Percentiles rank a stretch among this genome's conserved stretches.
Conservation (phyloP, 2,888 invertebrate species). For the Apodemia hepburni region DNA sequence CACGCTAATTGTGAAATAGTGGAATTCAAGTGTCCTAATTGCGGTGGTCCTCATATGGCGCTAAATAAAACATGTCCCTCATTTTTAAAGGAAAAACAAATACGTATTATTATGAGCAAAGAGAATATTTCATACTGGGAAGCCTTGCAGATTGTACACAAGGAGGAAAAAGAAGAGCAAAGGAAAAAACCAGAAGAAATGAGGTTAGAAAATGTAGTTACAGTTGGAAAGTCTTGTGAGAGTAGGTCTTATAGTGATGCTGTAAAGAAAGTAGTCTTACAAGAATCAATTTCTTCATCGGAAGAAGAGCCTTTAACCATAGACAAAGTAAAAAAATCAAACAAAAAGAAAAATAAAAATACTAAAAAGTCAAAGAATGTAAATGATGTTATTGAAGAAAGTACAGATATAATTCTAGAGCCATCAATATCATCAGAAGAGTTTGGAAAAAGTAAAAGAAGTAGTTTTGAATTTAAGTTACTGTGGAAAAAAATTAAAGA, state of each 20-base stretch:
- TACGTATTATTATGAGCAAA: slow-evolving; percentile 3
- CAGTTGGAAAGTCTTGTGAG: background rate
- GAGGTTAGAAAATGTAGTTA: background rate
- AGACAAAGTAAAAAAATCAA: background rate
- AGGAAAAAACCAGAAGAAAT: background rate
- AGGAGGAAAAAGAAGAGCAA: background rate
- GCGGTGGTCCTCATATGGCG: slow-evolving; percentile 27
- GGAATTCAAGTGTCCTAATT: slow-evolving; percentile 26
- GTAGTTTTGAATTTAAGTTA: background rate
- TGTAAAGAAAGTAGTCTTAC: background rate
- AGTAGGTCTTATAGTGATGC: background rate
- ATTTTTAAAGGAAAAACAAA: slow-evolving; percentile 15
- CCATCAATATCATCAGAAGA: background rate
- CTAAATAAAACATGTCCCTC: slow-evolving; percentile 22
- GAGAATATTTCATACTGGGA: background rate
- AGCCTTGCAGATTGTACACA: background rate
- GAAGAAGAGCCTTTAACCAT: background rate
- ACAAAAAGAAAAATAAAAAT: background rate
- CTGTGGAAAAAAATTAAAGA: background rate
- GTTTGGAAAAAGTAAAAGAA: background rate
- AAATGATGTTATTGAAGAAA: background rate
- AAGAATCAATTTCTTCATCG: background rate
- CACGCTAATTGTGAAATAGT: slow-evolving; percentile 20
- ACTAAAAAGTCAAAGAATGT: background rate
- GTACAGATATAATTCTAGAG: background rate